Percentiles rank a stretch among this genome's conserved stretches.
Conservation (phyloP, 1,140 invertebrate genomes). For the Achatina immaculata region DNA sequence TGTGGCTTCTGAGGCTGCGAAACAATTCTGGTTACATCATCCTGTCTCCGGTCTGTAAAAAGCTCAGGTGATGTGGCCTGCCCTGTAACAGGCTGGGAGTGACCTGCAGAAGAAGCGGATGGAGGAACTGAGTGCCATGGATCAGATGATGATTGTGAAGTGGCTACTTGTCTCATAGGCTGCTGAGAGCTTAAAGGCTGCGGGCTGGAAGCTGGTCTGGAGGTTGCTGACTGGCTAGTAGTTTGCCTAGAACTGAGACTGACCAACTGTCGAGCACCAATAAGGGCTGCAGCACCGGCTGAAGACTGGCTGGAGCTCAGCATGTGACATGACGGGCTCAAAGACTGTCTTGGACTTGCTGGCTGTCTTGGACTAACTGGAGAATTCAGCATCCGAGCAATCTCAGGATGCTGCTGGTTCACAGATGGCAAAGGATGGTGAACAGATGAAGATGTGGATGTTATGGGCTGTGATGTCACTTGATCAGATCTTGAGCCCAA, state of each 20-base stretch:
- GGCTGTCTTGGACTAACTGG: constrained; percentile 28
- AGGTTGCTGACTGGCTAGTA: constrained; percentile 16
- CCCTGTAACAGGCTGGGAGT: not conserved
- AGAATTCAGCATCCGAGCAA: constrained; percentile 14
- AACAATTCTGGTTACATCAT: not conserved
- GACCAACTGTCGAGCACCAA: not conserved
- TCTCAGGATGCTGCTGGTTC: constrained; percentile 36
- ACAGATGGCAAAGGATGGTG: not conserved
- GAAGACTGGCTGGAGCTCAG: constrained; percentile 10
- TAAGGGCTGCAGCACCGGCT: not conserved
- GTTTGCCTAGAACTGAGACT: constrained; percentile 7
- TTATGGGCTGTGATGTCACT: not conserved
- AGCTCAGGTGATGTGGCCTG: not conserved
- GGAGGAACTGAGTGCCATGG: not conserved
- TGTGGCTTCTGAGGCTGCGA: not conserved
- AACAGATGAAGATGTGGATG: not conserved
- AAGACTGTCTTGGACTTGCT: constrained; percentile 21
- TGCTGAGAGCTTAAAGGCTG: not conserved
- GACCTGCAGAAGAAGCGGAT: not conserved
- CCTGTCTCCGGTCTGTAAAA: not conserved
- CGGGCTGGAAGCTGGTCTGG: not conserved
- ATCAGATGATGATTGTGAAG: not conserved
- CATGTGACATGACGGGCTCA: constrained; percentile 13
- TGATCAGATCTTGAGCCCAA: not conserved
- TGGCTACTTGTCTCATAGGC: not conserved